A percentile compares a stretch with the other conserved stretches of the same genome.
These are phyloP conservation scores for Cybosia mesomella DNA, from an alignment of 2,888 invertebrate species.

Conservation along the genomic window DNA sequence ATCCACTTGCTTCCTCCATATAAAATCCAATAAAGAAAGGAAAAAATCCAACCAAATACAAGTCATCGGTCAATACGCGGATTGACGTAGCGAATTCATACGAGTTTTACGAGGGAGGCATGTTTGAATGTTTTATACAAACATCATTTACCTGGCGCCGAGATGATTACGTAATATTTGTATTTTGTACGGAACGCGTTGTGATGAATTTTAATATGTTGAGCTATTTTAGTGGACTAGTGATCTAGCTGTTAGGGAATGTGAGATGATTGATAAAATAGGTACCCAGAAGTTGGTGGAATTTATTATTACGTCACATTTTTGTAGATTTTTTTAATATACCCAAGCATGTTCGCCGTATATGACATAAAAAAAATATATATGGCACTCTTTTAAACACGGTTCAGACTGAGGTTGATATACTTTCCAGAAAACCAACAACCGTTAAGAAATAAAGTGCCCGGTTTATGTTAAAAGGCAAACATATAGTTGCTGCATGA, in stretches of 20 bases:
- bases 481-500: not conserved
- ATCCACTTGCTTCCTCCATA: not conserved
- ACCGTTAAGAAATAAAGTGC: too few relatives aligned
- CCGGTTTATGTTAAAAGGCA: too few relatives aligned
- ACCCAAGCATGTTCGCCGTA: too few relatives aligned
- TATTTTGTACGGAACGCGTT: conserved; percentile 12
- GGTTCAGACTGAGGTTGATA: too few relatives aligned
- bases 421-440: too few relatives aligned
- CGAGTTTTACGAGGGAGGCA: conserved; percentile 19
- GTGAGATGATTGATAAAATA: conserved; percentile 20
- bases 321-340: too few relatives aligned
- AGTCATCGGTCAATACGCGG: conserved; percentile 11
- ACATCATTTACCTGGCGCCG: conserved; percentile 23
- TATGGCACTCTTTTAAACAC: too few relatives aligned
- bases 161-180: conserved; percentile 47
- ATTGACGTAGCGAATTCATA: conserved; percentile 18
- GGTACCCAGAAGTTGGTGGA: not conserved
- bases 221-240: conserved; percentile 16
- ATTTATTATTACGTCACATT: not conserved
- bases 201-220: conserved; percentile 47
- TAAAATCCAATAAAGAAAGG: conserved; percentile 8
- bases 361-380: not conserved
- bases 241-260: conserved; percentile 21
- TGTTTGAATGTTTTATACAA: conserved; percentile 25
- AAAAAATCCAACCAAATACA: conserved; percentile 9